Conservation (phyloP, 1,140 invertebrate species). For the Berghia stephanieae region DNA sequence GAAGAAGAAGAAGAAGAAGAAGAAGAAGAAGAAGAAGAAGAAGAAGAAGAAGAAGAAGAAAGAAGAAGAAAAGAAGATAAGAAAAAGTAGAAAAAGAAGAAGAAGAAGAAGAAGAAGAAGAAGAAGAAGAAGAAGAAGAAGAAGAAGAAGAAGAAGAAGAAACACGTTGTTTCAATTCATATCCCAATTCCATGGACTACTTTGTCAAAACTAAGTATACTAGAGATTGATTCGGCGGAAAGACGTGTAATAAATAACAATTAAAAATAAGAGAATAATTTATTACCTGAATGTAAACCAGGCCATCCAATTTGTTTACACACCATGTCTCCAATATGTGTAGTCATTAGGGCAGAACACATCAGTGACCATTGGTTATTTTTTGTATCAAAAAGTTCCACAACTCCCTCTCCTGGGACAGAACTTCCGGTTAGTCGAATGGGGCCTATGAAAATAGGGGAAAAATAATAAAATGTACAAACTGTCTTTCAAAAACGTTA, state of each 20-base stretch:
- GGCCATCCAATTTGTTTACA: conserved; percentile 59
- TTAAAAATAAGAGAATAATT: neutral
- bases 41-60: too few species aligned
- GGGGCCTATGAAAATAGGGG: conserved; percentile 41
- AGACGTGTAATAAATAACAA: neutral
- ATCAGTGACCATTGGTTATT: conserved; percentile 45
- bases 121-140: too few species aligned
- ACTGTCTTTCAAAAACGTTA: neutral
- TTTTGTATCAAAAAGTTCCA: conserved; percentile 54
- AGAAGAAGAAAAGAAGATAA: too few species aligned
- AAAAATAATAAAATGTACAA: neutral
- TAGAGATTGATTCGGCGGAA: too few species aligned
- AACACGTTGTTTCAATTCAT: too few species aligned
- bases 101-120: too few species aligned
- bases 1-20: too few species aligned
- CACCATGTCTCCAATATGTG: conserved; percentile 43
- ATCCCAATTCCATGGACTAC: too few species aligned
- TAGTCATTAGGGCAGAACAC: conserved; percentile 51
- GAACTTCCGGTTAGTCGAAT: conserved; percentile 45
- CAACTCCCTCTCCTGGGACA: conserved; percentile 53
- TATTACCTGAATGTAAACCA: conserved; percentile 49
- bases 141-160: too few species aligned
- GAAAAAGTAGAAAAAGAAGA: too few species aligned
- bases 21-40: too few species aligned
- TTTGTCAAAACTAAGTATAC: too few species aligned